phyloP scores from a whole-genome alignment of 2,113 vertebrate species.

The Coreoperca whiteheadi region DNA sequence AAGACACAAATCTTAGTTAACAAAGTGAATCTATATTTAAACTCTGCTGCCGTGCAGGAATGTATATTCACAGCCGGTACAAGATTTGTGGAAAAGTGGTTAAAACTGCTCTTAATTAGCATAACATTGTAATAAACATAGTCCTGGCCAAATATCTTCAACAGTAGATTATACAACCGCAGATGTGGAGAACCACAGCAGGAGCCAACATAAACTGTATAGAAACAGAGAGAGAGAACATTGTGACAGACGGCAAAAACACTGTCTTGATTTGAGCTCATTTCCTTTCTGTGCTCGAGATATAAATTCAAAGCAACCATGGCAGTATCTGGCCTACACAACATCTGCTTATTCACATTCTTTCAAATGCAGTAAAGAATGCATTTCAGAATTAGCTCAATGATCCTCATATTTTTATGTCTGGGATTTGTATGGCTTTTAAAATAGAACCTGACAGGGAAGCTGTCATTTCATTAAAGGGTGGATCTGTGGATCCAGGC shows the following conservation, averaged over 20 bases:
- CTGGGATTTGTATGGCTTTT: neutral
- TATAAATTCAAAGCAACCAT: conserved; percentile 25
- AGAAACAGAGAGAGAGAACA: conserved; percentile 28
- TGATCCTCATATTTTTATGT: neutral
- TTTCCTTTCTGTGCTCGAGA: conserved; percentile 45
- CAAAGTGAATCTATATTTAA: conserved; percentile 15
- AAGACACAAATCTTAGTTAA: neutral
- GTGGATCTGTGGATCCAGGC: neutral
- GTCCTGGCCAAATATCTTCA: conserved; percentile 34
- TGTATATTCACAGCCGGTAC: neutral
- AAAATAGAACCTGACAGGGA: neutral
- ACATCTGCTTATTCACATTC: conserved; percentile 54
- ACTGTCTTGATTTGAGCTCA: conserved; percentile 31
- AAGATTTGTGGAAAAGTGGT: conserved; percentile 6
- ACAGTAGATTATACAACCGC: conserved; percentile 40
- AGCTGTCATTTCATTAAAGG: neutral
- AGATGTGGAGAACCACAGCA: conserved; percentile 44
- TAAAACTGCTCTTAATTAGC: conserved; percentile 30
- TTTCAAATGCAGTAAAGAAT: conserved; percentile 14
- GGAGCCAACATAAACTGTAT: conserved; percentile 64
- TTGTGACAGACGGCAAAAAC: conserved; percentile 30
- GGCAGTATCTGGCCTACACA: neutral
- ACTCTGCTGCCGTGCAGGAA: neutral
- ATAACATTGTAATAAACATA: conserved; percentile 39
- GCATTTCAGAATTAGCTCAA: neutral